phyloP scores from a whole-genome alignment of 1,140 invertebrate species.

The Bemisia tabaci region DNA sequence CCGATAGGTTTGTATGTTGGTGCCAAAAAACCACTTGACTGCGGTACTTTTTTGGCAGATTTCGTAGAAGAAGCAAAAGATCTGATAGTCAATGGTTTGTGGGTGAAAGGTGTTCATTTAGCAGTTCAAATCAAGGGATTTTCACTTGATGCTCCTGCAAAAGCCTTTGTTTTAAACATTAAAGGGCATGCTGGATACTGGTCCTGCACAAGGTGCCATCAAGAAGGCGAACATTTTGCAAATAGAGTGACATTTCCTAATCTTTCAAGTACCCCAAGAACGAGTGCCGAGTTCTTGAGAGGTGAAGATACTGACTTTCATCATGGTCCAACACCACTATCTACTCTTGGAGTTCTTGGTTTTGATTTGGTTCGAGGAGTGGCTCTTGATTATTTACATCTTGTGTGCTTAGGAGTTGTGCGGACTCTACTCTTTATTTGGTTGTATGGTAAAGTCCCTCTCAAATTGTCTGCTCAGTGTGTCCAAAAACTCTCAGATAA shows the following conservation, averaged over 20 bases:
- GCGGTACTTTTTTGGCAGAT: conserved; percentile 16
- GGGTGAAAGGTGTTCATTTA: conserved; percentile 9
- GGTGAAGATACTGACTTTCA: conserved; percentile 27
- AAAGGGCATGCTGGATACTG: conserved; percentile 22
- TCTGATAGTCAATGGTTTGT: conserved; percentile 15
- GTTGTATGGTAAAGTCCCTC: conserved; percentile 14
- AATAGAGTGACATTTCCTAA: conserved; percentile 20
- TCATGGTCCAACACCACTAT: conserved; percentile 22
- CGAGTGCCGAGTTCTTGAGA: conserved; percentile 19
- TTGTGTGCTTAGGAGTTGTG: conserved; percentile 30
- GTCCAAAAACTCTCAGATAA: conserved; percentile 9
- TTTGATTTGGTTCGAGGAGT: conserved; percentile 26
- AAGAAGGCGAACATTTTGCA: conserved; percentile 19
- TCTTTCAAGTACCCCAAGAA: conserved; percentile 17
- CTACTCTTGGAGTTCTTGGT: conserved; percentile 18
- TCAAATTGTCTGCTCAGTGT: conserved; percentile 4
- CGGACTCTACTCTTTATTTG: conserved; percentile 26
- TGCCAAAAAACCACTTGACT: conserved; percentile 17
- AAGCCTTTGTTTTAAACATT: conserved; percentile 19
- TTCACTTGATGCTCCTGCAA: conserved; percentile 22
- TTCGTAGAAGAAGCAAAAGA: conserved; percentile 19
- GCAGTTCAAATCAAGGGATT: conserved; percentile 16
- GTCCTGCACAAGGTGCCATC: conserved; percentile 22
- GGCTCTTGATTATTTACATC: conserved; percentile 12
- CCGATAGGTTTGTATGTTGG: conserved; percentile 20